Evolutionary conservation across 2,113 vertebrate genomes (phyloP), one percentile per base, ranked within the genome.

Genomic region (Pelvicachromis taeniatus): DNA sequence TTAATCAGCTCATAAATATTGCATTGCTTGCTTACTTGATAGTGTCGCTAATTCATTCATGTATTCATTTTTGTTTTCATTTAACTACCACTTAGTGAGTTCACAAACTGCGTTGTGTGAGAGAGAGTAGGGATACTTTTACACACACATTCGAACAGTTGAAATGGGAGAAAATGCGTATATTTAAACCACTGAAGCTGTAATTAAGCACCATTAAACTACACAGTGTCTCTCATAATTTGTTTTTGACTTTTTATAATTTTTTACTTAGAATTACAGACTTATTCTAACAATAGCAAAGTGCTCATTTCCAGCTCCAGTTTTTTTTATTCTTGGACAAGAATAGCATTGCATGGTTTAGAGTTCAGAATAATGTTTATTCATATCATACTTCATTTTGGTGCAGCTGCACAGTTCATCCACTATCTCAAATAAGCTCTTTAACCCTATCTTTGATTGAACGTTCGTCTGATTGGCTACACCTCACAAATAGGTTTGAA

Each of bases 1-100:
- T 92, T 92, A 95, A 94, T 96, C 92, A 91, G 75, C 59, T 90
- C 86, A 93, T 95, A 82, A 85, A 95, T 95, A 91, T 89, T 95
- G 78, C 89, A 91, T 50, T 11, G 48, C 61, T 90, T 92, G 85
- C 91, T 93, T 91, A 88, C 89, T 93, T 90, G 84, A 90, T 90
- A 63, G 88, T 90, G 90, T 88, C 88, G 89, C 83, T 90, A 88
- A 94, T 92, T 94, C 80, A 75, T 75, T 75, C 42, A 75, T 89
- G 77, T 77, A 90, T 93, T 88, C 85, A 80, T 45, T 93, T 92
- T 85, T 82, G 85, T 89, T 90, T 90, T 80, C 58, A 81, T 88
- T 86, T 84, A 87, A 90, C 68, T 81, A 81, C 80, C 53, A 54
- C 83, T 87, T 82, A 88, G 54, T 23, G 33, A 84, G 50, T 89